A percentile compares a stretch with the other conserved stretches of the same genome.
These are phyloP conservation scores for Dinocampus coccinellae DNA, from an alignment of 2,888 invertebrate species.

Conservation along the genomic window DNA sequence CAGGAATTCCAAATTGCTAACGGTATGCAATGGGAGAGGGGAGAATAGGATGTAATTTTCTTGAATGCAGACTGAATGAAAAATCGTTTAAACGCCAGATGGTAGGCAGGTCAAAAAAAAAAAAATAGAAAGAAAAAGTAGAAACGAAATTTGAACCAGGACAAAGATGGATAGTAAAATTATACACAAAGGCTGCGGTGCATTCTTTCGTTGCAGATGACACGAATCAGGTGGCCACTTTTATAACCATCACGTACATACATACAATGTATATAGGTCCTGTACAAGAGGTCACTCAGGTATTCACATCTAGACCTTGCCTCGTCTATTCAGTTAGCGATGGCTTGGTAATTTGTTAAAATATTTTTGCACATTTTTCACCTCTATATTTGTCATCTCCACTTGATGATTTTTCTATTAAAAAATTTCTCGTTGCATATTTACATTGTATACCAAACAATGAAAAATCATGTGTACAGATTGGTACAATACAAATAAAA, in stretches of 20 bases:
- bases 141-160: background rate
- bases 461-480: background rate
- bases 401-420: background rate
- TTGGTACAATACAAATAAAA: background rate
- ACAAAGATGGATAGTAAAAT: slow-evolving; percentile 8
- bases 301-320: slow-evolving; percentile 15
- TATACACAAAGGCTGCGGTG: background rate
- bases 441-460: background rate
- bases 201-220: slow-evolving; percentile 34
- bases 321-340: background rate
- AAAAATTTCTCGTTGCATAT: background rate
- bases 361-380: background rate
- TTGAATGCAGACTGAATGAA: slow-evolving; percentile 11
- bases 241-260: background rate
- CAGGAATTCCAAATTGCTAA: background rate
- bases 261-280: background rate
- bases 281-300: background rate
- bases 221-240: slow-evolving; percentile 30
- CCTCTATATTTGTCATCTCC: background rate
- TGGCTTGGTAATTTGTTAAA: background rate
- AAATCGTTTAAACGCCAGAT: slow-evolving; percentile 36
- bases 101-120: slow-evolving; percentile 39
- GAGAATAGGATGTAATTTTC: slow-evolving; percentile 1
- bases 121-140: background rate
- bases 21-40: background rate